Evolutionary conservation across 2,797 vertebrate genomes (phyloP).

Genomic region (Lindbergichthys nudifrons): DNA sequence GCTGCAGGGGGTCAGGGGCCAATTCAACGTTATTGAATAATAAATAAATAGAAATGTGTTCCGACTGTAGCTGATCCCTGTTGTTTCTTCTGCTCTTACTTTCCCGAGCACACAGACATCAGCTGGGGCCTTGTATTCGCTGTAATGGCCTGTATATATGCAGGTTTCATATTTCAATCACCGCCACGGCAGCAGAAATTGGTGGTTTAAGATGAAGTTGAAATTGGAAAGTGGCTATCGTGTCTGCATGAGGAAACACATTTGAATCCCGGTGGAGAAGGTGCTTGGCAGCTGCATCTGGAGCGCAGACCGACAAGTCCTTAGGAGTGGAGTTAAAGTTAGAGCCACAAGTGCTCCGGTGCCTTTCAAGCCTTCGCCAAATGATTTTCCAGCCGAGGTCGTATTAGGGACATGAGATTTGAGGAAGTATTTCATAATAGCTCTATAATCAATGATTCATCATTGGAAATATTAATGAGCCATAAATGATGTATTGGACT

Average conservation of each 20-base stretch:
- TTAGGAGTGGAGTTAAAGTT: slow-evolving; percentile 69
- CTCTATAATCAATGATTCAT: slow-evolving; percentile 78
- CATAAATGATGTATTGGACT: slow-evolving; percentile 77
- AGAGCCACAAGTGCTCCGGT: slow-evolving; percentile 60
- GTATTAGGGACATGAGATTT: slow-evolving; percentile 64
- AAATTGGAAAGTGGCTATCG: slow-evolving; percentile 89
- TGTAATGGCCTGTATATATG: slow-evolving; percentile 89
- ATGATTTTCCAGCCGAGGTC: slow-evolving; percentile 68
- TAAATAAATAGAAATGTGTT: slow-evolving; percentile 83
- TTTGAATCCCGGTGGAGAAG: slow-evolving; percentile 80
- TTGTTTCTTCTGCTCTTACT: slow-evolving; percentile 73
- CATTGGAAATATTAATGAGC: slow-evolving; percentile 74
- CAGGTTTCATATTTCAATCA: slow-evolving; percentile 89
- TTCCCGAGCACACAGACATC: slow-evolving; percentile 59
- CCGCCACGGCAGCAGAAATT: slow-evolving; percentile 80
- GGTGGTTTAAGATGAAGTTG: slow-evolving; percentile 88
- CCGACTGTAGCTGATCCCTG: slow-evolving; percentile 72
- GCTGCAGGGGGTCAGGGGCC: slow-evolving; percentile 77
- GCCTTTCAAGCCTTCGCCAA: slow-evolving; percentile 60
- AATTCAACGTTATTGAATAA: slow-evolving; percentile 84
- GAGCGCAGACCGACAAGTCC: slow-evolving; percentile 61
- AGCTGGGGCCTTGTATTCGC: slow-evolving; percentile 78
- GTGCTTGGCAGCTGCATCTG: slow-evolving; percentile 64
- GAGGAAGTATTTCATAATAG: slow-evolving; percentile 80
- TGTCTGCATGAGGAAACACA: slow-evolving; percentile 85